Evolutionary conservation across 2,113 vertebrate genomes (phyloP).

Genomic region (Prionailurus bengalensis): DNA sequence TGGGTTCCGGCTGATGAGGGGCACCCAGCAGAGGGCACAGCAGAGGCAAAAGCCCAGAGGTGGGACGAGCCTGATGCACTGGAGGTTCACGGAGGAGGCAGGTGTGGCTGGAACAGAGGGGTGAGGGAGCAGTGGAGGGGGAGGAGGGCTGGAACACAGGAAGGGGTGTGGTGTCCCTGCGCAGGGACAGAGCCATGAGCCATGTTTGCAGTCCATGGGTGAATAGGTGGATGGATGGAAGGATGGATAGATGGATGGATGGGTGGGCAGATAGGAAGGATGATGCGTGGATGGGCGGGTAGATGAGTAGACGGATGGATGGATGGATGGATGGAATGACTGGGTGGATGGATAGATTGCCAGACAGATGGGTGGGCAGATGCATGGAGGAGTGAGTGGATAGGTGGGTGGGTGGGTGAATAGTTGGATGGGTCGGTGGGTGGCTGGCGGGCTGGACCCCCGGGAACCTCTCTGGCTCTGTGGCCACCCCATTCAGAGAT

Average conservation of each 20-base stretch:
- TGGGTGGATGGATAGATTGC: not conserved
- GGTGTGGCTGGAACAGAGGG: not conserved
- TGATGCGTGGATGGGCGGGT: not conserved
- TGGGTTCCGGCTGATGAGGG: not conserved
- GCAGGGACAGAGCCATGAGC: not conserved
- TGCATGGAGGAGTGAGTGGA: too few relatives aligned
- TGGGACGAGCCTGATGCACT: not conserved
- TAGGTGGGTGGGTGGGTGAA: too few relatives aligned
- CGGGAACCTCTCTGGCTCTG: not conserved
- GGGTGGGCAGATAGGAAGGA: not conserved
- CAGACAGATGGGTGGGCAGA: not conserved
- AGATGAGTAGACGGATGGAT: not conserved
- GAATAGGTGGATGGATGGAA: not conserved
- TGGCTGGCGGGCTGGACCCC: not conserved
- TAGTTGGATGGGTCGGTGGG: not conserved
- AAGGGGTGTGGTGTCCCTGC: not conserved
- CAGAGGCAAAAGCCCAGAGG: not conserved
- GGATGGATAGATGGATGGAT: too few relatives aligned
- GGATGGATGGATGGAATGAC: not conserved
- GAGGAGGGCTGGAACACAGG: not conserved
- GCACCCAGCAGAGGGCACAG: not conserved
- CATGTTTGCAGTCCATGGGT: not conserved
- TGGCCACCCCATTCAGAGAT: not conserved
- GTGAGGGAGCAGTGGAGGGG: not conserved
- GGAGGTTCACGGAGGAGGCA: not conserved